phyloP scores from a whole-genome alignment of 2,797 vertebrate species.

The Eupleurogrammus muticus region DNA sequence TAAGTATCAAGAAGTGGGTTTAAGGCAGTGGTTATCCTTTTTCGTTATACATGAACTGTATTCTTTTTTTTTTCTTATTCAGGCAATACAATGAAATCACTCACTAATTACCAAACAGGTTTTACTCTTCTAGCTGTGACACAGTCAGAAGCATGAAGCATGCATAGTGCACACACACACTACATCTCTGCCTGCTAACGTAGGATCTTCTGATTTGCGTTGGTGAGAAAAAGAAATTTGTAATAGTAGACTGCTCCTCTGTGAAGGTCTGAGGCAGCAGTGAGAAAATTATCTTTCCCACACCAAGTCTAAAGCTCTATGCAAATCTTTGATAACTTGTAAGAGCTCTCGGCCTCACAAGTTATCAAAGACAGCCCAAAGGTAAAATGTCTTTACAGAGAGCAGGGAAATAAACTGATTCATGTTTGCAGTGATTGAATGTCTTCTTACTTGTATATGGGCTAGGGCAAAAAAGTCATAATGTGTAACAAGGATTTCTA shows the following conservation, averaged over 20 bases:
- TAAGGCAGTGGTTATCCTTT: constrained; percentile 83
- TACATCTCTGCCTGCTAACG: constrained; percentile 31
- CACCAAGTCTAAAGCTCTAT: constrained; percentile 50
- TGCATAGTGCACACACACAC: constrained; percentile 44
- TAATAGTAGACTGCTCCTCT: constrained; percentile 40
- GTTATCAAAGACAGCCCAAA: constrained; percentile 60
- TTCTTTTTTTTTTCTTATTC: constrained; percentile 39
- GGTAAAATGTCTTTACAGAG: constrained; percentile 62
- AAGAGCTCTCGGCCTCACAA: constrained; percentile 37
- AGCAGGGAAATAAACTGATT: constrained; percentile 54
- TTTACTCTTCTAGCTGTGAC: constrained; percentile 46
- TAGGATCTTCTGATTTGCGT: constrained; percentile 48
- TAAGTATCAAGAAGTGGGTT: constrained; percentile 68
- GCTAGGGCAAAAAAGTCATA: constrained; percentile 25
- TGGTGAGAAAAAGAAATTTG: constrained; percentile 24
- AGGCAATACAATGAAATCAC: constrained; percentile 58
- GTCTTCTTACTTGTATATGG: constrained; percentile 43
- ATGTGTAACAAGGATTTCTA: constrained; percentile 33
- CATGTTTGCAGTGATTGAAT: constrained; percentile 57
- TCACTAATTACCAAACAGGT: constrained; percentile 51
- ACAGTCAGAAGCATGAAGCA: constrained; percentile 51
- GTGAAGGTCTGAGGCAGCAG: constrained; percentile 64
- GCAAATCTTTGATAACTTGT: constrained; percentile 65
- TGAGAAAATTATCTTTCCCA: constrained; percentile 58
- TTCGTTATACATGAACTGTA: constrained; percentile 54